Evolutionary conservation across 2,888 invertebrate genomes (phyloP), one percentile per base, ranked within the genome.

Genomic region (Spicauda simplicius): DNA sequence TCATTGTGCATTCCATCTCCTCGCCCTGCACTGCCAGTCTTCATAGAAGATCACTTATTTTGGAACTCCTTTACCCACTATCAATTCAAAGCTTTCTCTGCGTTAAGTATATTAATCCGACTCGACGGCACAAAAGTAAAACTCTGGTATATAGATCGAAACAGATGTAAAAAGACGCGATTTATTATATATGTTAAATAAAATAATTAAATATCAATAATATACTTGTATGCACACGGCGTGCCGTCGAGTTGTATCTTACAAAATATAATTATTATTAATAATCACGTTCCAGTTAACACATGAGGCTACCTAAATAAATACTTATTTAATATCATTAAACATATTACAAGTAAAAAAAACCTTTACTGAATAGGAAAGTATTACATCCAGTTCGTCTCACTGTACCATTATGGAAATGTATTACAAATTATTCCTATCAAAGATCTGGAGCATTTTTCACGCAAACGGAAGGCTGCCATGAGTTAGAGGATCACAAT

Each of bases 291-390:
- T 66, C 60, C 72, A 70, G 65, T 69, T 61, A 66, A 66, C 66
- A 78, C 80, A 74, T 73, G 74, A 82, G 73, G 79, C 85, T 87
- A 87, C 79, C 83, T 86, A 89, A 90, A 90, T 90, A 90, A 90
- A 90, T 90, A 90, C 89, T 90, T 90, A 87, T 76, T 82, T 84
- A 87, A 87, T 86, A 88, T 86, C 88, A 85, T 86, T 87, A 83
- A 84, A 82, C 84, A 84, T 79, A 77, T 85, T 86, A 85, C 79
- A 86, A 84, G 83, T 83, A 82, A 81, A 83, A 79, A 74, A 61
- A 66, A 62, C 14, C 20, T 74, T 76, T 74, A 76, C 72, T 74
- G 71, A 73, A 77, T 72, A 78, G 74, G 73, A 75, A 74, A 75
- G 70, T 72, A 69, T 68, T 73, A 69, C 72, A 71, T 70, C 70